Evolutionary conservation across 1,140 invertebrate species (phyloP).

Genomic region (Diploscapter pachys): DNA sequence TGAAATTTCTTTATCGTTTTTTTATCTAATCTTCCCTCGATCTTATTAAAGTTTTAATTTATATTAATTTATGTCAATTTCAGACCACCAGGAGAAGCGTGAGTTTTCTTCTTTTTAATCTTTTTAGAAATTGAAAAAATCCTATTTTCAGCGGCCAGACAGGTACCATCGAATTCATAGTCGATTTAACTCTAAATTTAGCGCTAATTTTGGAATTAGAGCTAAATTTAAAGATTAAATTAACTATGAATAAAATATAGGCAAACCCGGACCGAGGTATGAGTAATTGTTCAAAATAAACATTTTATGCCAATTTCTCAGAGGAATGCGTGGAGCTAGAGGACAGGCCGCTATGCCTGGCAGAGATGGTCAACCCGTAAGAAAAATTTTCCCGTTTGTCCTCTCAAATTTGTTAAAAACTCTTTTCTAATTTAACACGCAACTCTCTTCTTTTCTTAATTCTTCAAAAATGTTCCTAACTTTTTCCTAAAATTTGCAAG

Average conservation of each 20-base stretch:
- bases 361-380: conserved; percentile 33
- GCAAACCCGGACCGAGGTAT: conserved; percentile 25
- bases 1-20: too few species aligned
- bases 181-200: conserved; percentile 10
- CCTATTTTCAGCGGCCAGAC: not conserved
- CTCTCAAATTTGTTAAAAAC: too few species aligned
- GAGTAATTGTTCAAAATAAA: too few species aligned
- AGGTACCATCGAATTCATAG: conserved; percentile 3
- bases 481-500: too few species aligned
- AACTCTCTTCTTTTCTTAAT: too few species aligned
- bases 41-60: too few species aligned
- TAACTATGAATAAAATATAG: not conserved
- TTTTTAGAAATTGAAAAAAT: not conserved
- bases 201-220: conserved; percentile 29
- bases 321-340: conserved; percentile 39
- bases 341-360: conserved; percentile 35
- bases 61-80: not conserved
- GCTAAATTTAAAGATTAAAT: not conserved
- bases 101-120: not conserved
- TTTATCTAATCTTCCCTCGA: too few species aligned
- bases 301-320: not conserved
- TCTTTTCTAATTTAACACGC: too few species aligned
- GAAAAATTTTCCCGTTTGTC: too few species aligned
- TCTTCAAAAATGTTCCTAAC: too few species aligned
- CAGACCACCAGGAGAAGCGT: conserved; percentile 24